Evolutionary conservation across 2,797 vertebrate species (phyloP).

Genomic region (Parauchenoglanis ngamensis): DNA sequence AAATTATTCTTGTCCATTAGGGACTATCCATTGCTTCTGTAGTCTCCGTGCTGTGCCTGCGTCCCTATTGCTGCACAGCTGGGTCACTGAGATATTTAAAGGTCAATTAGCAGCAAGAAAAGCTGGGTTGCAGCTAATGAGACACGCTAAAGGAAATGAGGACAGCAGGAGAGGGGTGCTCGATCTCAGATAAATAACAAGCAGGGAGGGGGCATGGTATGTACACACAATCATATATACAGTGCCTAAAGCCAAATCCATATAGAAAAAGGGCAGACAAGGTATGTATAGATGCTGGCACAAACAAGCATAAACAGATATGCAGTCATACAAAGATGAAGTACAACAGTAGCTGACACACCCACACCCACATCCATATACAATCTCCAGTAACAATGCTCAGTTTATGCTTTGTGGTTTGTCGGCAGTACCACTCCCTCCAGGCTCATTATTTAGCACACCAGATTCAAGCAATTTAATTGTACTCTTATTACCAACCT

Average conservation of each 20-base stretch:
- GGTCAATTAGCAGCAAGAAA: slow-evolving; percentile 72
- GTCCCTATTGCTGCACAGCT: slow-evolving; percentile 67
- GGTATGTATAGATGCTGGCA: not conserved
- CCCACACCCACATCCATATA: not conserved
- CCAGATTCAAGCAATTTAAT: not conserved
- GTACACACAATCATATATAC: not conserved
- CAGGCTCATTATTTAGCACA: not conserved
- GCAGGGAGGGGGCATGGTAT: slow-evolving; percentile 5
- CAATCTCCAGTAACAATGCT: not conserved
- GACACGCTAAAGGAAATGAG: slow-evolving; percentile 57
- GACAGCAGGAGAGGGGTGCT: slow-evolving; percentile 31
- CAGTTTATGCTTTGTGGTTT: not conserved
- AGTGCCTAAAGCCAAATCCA: not conserved
- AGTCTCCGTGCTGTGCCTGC: slow-evolving; percentile 31
- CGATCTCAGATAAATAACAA: slow-evolving; percentile 43
- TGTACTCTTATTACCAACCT: not conserved
- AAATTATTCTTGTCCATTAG: slow-evolving; percentile 47
- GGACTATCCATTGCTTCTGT: slow-evolving; percentile 34
- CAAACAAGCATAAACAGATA: not conserved
- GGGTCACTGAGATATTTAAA: slow-evolving; percentile 81
- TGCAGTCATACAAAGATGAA: not conserved
- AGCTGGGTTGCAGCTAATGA: slow-evolving; percentile 72
- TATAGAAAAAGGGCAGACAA: not conserved
- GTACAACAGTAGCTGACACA: not conserved
- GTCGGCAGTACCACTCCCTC: not conserved